A percentile compares a stretch with the other conserved stretches of the same genome.
These are phyloP conservation scores for Epinotia bilunana DNA, from an alignment of 2,888 invertebrate genomes.

Conservation along the genomic window DNA sequence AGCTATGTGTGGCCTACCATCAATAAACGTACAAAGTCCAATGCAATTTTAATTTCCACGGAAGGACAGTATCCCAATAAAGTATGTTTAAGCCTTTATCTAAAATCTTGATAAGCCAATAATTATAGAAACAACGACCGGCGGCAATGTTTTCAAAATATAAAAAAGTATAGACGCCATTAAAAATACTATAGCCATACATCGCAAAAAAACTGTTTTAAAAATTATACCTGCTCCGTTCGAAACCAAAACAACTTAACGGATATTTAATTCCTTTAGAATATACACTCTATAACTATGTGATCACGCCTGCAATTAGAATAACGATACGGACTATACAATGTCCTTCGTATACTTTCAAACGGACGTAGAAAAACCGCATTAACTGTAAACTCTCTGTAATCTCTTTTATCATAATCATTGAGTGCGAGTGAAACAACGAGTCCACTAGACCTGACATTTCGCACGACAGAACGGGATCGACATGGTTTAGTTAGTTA, in stretches of 20 bases:
- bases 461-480: conserved; percentile 62
- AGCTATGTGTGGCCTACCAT: conserved; percentile 35
- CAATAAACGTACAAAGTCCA: conserved; percentile 32
- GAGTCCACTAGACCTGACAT: conserved; percentile 44
- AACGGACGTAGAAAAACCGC: conserved; percentile 76
- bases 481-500: conserved; percentile 58
- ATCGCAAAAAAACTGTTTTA: conserved; percentile 71
- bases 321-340: conserved; percentile 53
- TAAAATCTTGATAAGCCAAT: conserved; percentile 77
- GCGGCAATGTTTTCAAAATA: conserved; percentile 70
- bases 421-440: conserved; percentile 64
- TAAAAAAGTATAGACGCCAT: conserved; percentile 70
- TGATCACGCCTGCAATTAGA: conserved; percentile 49
- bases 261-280: conserved; percentile 17
- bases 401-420: conserved; percentile 74
- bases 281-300: conserved; percentile 31
- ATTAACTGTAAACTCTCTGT: conserved; percentile 73
- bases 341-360: conserved; percentile 66
- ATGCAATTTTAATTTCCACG: conserved; percentile 60
- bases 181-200: conserved; percentile 69
- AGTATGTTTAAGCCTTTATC: conserved; percentile 71
- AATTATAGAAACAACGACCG: conserved; percentile 75
- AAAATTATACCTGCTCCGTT: conserved; percentile 67
- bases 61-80: conserved; percentile 72
- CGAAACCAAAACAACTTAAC: conserved; percentile 51